Base-by-base conservation (phyloP, 2,888 invertebrate species). In the Mylabris sibirica region DNA sequence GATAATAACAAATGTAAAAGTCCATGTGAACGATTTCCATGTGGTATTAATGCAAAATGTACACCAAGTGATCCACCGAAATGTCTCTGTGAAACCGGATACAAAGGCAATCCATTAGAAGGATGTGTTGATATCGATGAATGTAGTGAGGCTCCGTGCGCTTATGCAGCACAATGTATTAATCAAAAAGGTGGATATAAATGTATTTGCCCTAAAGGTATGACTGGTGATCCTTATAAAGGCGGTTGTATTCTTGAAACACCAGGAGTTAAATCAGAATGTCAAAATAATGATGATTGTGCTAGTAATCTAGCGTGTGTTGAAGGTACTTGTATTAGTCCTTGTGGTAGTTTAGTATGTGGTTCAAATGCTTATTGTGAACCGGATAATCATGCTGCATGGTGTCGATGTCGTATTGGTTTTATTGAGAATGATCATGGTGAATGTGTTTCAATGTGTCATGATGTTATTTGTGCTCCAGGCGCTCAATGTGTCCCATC, bases 21-120 rank as follows among this genome's bases (percentile, higher is more conserved):
- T 87, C 96, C 96, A 8, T 97, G 96, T 82, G 95, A 97, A 84
- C 89, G 96, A 70, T 95, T 93, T 82, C 91, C 92, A 9, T 97
- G 97, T 78, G 96, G 97, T 38, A 92, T 96, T 62, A 96, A 96
- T 81, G 93, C 96, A 3, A 93, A 93, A 85, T 97, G 96, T 82
- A 94, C 94, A 1, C 94, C 95, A 0, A 93, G 92, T 69, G 94
- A 96, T 85, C 96, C 96, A 9, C 96, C 96, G 0, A 91, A 90
- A 78, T 97, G 97, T 82, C 91, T 93, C 90, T 97, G 97, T 83
- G 91, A 92, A 84, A 88, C 91, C 22, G 96, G 97, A 14, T 96
- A 90, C 81, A 93, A 93, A 84, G 96, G 96, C 12, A 93, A 96
- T 85, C 93, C 96, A 0, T 88, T 94, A 57, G 90, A 91, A 75